Percentiles rank a stretch among this genome's conserved stretches.
These are phyloP conservation scores for Nipponia nippon DNA, from an alignment of 2,113 vertebrate species.

Conservation along the genomic window DNA sequence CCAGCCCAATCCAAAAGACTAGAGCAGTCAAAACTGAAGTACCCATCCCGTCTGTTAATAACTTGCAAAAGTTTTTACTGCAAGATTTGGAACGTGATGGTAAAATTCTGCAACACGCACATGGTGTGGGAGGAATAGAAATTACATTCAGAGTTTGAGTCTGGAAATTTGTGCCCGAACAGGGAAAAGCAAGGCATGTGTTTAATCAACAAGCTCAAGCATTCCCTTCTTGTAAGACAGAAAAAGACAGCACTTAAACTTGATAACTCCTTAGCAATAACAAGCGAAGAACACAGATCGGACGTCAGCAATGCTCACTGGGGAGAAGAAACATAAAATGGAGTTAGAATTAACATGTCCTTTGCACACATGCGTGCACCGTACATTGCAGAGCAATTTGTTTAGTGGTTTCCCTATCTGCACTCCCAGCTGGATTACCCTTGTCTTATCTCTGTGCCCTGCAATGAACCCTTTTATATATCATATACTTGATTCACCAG, in stretches of 20 bases:
- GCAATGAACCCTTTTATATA: not conserved
- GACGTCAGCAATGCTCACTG: not conserved
- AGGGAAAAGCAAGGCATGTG: constrained; percentile 47
- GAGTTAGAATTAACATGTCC: constrained; percentile 1
- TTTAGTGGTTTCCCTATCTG: not conserved
- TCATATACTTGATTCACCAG: not conserved
- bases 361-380: not conserved
- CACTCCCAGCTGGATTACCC: not conserved
- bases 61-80: constrained; percentile 24
- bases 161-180: constrained; percentile 54
- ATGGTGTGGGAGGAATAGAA: constrained; percentile 56
- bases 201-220: constrained; percentile 57
- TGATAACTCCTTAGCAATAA: constrained; percentile 43
- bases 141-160: constrained; percentile 41
- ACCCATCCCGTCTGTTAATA: constrained; percentile 4
- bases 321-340: constrained; percentile 25
- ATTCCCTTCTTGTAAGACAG: constrained; percentile 39
- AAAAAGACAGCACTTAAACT: constrained; percentile 49
- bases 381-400: not conserved
- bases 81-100: constrained; percentile 7
- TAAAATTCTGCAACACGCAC: constrained; percentile 37
- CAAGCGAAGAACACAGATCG: not conserved
- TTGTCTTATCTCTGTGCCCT: not conserved
- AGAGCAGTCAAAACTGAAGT: not conserved
- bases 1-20: not conserved